A percentile compares a stretch with the other conserved stretches of the same genome.
Evolutionary conservation across 35 echinoderm and acorn worm genomes (phyloP).

Genomic region (Diadema setosum): DNA sequence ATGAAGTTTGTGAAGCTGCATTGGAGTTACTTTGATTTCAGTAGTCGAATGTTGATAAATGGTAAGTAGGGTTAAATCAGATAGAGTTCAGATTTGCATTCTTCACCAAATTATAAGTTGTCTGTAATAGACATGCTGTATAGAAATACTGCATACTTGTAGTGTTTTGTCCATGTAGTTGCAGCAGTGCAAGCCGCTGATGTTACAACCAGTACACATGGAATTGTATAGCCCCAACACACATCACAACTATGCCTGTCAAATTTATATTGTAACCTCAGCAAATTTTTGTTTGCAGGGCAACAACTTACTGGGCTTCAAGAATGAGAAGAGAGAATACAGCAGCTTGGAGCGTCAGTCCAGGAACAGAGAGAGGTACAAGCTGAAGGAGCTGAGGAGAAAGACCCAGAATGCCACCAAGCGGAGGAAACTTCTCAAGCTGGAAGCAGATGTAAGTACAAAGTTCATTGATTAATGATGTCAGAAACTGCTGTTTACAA

Average conservation of each 20-base stretch:
- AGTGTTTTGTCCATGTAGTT: too few relatives aligned
- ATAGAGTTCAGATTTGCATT: too few relatives aligned
- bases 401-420: slow-evolving; percentile 66
- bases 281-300: slow-evolving; percentile 13
- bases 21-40: too few relatives aligned
- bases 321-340: slow-evolving; percentile 24
- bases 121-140: too few relatives aligned
- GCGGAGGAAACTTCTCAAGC: slow-evolving; percentile 74
- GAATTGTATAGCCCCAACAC: not conserved
- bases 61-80: too few relatives aligned
- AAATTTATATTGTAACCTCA: too few relatives aligned
- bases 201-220: not conserved
- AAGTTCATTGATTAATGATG: too few relatives aligned
- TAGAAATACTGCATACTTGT: too few relatives aligned
- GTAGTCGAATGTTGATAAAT: too few relatives aligned
- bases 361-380: slow-evolving; percentile 63
- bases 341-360: slow-evolving; percentile 66
- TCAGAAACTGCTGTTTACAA: too few relatives aligned
- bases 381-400: slow-evolving; percentile 73
- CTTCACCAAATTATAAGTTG: too few relatives aligned
- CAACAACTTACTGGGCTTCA: slow-evolving; percentile 66
- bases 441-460: slow-evolving; percentile 63
- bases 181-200: not conserved
- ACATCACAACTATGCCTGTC: not conserved
- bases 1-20: too few relatives aligned